Evolutionary conservation across 30 jellyfish, hydroid and myxozoan genomes (phyloP).

Genomic region (Hydractinia symbiolongicarpus): DNA sequence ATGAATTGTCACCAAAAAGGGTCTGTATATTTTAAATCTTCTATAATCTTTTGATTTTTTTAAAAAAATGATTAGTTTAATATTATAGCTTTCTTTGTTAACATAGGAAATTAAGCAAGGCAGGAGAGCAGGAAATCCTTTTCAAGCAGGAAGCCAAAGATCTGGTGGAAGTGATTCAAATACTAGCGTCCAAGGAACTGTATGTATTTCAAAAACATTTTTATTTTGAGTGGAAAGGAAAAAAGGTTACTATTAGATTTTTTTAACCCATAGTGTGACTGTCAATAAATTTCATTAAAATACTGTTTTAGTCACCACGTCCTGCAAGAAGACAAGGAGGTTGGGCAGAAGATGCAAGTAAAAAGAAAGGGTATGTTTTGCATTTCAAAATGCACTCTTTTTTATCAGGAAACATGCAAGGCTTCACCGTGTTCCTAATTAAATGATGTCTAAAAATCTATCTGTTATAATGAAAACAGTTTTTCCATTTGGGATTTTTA

Average conservation of each 20-base stretch:
- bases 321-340: conserved; percentile 95
- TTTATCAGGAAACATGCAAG: background rate
- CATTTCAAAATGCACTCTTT: background rate
- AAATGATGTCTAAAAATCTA: background rate
- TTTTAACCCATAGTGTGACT: no score
- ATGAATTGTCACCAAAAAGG: no score
- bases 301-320: conserved; percentile 46
- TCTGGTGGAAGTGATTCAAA: no score
- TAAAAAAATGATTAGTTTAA: no score
- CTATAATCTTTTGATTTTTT: no score
- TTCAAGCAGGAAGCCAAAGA: conserved; percentile 3
- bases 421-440: background rate
- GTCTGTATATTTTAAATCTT: no score
- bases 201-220: no score
- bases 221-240: no score
- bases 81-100: background rate
- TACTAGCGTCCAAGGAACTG: no score
- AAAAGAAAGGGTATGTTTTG: conserved; percentile 56
- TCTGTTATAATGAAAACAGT: background rate
- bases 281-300: no score
- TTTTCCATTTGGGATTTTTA: background rate
- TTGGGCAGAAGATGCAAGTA: conserved; percentile 76
- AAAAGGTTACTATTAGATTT: background rate
- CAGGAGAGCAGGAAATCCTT: conserved; percentile 66
- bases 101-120: conserved; percentile 79